These are phyloP conservation scores for Hydrotaea diabolus DNA, from an alignment of 2,888 invertebrate genomes.

Conservation along the genomic window DNA sequence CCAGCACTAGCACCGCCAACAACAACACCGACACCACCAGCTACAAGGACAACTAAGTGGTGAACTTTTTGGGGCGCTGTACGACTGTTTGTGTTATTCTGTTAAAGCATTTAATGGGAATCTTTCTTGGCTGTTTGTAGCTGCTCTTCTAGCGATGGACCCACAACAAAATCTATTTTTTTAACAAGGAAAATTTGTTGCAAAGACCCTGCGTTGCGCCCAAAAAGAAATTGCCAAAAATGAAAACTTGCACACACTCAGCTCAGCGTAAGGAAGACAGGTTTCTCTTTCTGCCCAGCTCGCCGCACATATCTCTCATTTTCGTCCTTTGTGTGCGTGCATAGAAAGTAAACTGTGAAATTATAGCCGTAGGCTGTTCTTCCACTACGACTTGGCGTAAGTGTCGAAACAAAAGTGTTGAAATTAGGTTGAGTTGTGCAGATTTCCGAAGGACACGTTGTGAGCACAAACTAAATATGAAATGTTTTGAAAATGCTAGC, in stretches of 20 bases:
- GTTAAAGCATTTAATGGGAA: slow-evolving; percentile 29
- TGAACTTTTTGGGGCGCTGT: not conserved
- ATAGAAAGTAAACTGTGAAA: slow-evolving; percentile 36
- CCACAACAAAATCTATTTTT: slow-evolving; percentile 43
- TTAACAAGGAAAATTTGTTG: slow-evolving; percentile 59
- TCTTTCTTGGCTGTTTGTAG: not conserved
- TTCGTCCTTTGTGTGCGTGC: slow-evolving; percentile 37
- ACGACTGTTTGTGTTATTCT: not conserved
- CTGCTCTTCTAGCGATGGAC: not conserved
- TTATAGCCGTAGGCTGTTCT: slow-evolving; percentile 20
- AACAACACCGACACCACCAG: slow-evolving; percentile 12
- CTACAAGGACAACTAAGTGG: not conserved
- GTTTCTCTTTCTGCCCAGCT: not conserved
- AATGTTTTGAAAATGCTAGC: not conserved
- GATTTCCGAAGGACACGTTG: slow-evolving; percentile 11
- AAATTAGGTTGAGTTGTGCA: slow-evolving; percentile 44
- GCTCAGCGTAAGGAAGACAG: not conserved
- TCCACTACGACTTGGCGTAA: not conserved
- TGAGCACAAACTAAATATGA: slow-evolving; percentile 1
- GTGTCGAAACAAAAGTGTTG: slow-evolving; percentile 52
- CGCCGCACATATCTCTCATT: not conserved
- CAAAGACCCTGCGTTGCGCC: slow-evolving; percentile 39
- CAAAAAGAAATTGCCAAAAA: slow-evolving; percentile 33
- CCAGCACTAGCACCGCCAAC: slow-evolving; percentile 22
- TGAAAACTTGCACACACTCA: not conserved